Conservation (phyloP, 2,888 invertebrate species). For the Petrophora chlorosata region DNA sequence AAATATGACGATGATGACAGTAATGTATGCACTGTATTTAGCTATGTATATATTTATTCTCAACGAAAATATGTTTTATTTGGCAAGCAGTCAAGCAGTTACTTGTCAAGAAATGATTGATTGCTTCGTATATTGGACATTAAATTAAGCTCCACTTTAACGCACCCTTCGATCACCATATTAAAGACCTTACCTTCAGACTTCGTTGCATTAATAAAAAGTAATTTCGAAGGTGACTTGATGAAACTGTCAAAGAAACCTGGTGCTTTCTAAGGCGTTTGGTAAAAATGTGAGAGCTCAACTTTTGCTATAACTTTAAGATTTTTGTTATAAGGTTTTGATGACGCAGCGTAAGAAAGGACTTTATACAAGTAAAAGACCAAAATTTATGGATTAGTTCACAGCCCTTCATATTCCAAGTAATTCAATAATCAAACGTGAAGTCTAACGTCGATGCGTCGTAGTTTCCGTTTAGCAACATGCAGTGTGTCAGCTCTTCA, state of each 20-base stretch:
- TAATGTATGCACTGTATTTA: no score
- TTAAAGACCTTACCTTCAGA: constrained; percentile 30
- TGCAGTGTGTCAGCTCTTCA: no score
- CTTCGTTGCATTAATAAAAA: constrained; percentile 37
- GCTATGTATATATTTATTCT: not conserved
- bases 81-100: not conserved
- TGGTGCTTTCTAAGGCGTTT: constrained; percentile 7
- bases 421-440: no score
- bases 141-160: constrained; percentile 70
- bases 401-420: no score
- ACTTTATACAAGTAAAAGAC: no score
- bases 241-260: constrained; percentile 48
- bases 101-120: constrained; percentile 57
- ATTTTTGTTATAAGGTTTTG: not conserved
- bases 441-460: no score
- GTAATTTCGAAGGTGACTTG: constrained; percentile 54
- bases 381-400: no score
- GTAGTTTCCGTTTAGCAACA: no score
- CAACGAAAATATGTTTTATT: constrained; percentile 5
- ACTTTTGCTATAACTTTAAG: not conserved
- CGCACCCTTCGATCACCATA: constrained; percentile 46
- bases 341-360: no score
- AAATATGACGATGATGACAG: no score
- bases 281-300: constrained; percentile 3
- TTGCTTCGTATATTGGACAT: constrained; percentile 69